phyloP scores from a whole-genome alignment of 1,140 invertebrate genomes.

The Plutomurus gul region DNA sequence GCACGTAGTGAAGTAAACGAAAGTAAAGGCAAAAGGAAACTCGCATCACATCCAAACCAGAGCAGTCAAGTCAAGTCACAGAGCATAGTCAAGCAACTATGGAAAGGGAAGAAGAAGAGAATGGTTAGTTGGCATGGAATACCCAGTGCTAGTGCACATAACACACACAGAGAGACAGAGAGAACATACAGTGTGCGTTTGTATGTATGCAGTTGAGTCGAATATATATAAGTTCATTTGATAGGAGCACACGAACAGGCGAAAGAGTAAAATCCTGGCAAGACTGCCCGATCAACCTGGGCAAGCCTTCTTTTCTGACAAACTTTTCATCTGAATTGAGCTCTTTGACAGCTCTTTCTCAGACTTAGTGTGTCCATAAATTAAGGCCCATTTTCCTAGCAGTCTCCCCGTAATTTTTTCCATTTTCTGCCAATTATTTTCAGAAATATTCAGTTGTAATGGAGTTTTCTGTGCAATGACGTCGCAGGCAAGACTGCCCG shows the following conservation, averaged over 20 bases:
- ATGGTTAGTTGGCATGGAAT: not conserved
- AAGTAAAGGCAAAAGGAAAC: not conserved
- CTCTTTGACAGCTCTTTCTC: not conserved
- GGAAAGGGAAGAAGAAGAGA: not conserved
- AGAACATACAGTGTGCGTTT: not conserved
- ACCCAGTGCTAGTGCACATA: too few relatives aligned
- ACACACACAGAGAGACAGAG: not conserved
- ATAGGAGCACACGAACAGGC: not conserved
- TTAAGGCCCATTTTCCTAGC: not conserved
- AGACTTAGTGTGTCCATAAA: not conserved
- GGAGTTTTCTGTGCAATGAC: constrained; percentile 1
- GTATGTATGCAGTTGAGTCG: not conserved
- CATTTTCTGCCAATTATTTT: not conserved
- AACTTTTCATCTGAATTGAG: not conserved
- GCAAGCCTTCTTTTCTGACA: not conserved
- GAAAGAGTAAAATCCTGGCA: not conserved
- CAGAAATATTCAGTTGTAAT: constrained; percentile 21
- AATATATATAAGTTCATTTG: constrained; percentile 5
- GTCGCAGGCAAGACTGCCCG: constrained; percentile 32
- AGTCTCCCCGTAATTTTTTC: not conserved
- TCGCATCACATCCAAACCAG: not conserved
- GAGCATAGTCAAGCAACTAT: not conserved
- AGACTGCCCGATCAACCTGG: constrained; percentile 10
- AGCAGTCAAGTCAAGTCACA: not conserved
- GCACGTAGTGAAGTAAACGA: not conserved